Evolutionary conservation across 1,140 invertebrate species (phyloP), one percentile per base, ranked within the genome.

Genomic region (Heliothis subflexa): DNA sequence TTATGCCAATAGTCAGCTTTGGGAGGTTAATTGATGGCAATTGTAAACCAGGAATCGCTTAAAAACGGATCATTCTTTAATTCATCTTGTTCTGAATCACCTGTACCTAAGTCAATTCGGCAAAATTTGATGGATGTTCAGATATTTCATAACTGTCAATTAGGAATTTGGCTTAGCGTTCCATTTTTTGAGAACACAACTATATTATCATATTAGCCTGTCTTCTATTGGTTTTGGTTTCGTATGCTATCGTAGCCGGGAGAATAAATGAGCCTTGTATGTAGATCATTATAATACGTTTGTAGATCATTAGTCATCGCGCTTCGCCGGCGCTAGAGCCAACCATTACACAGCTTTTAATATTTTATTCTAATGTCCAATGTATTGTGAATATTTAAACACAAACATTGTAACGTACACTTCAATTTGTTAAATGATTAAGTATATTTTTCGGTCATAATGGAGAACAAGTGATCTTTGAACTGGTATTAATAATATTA

Each of bases 221-320:
- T 61, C 59, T 21, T 5, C 50, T 14, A 55, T 45, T 40, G n/a
- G 40, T 64, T 72, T 28, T 55, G 68, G 33, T 72, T 72, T 40
- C 33, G 25, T 40, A 72, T 70, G 49, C 57, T 28, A 55, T 64
- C 40, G 14, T 66, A 55, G 70, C 28, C 55, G 52, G 75, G 28
- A 71, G 57, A 55, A 78, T 78, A 71, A 78, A 81, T 78, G 81
- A 81, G 47, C 16, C 79, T 40, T 81, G 74, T 83, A 79, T 81
- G 74, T 83, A 79, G 78, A 83, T 83, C 82, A 81, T 83, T 83
- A 83, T 79, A 79, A 81, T 66, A 81, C 54, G 62, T 76, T 80
- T 64, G 81, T 77, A 28, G 66, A 79, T 79, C 82, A 83, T 83
- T 83, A 83, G 70, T 83, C 82, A 83, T 81, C 50, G 71, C 7